phyloP scores from a whole-genome alignment of 2,888 invertebrate species.

The Callinectes sapidus region DNA sequence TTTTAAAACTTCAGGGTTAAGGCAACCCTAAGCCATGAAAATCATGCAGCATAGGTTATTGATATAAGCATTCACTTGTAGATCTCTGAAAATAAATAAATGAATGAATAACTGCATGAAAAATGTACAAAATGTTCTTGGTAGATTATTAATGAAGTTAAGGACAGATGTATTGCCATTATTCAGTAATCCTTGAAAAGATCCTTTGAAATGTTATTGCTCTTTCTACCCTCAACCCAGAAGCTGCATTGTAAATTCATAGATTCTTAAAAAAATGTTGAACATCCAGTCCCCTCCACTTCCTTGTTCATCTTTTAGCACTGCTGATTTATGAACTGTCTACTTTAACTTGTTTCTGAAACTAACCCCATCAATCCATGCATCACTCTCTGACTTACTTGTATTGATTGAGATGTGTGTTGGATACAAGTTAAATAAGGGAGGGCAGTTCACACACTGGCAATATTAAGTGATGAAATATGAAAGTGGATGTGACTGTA shows the following conservation, averaged over 20 bases:
- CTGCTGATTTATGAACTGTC: too few relatives aligned
- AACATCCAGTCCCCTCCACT: too few relatives aligned
- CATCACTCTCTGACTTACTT: too few relatives aligned
- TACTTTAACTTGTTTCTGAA: too few relatives aligned
- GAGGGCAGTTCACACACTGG: too few relatives aligned
- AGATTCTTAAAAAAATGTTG: too few relatives aligned
- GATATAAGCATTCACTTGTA: background rate
- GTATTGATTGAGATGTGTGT: too few relatives aligned
- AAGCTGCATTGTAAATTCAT: background rate
- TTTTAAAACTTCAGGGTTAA: background rate
- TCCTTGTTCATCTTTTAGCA: too few relatives aligned
- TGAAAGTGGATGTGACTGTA: too few relatives aligned
- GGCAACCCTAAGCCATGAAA: background rate
- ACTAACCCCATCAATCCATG: too few relatives aligned
- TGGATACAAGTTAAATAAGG: too few relatives aligned
- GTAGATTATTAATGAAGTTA: background rate
- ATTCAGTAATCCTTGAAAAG: background rate
- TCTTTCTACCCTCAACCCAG: background rate
- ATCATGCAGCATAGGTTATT: background rate
- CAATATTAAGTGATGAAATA: too few relatives aligned
- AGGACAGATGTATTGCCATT: background rate
- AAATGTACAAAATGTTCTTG: conserved; percentile 10
- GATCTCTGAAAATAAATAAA: background rate
- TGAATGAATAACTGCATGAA: background rate
- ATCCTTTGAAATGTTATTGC: background rate